Evolutionary conservation across 2,113 vertebrate genomes (phyloP).

Genomic region (Cichladusa arquata): DNA sequence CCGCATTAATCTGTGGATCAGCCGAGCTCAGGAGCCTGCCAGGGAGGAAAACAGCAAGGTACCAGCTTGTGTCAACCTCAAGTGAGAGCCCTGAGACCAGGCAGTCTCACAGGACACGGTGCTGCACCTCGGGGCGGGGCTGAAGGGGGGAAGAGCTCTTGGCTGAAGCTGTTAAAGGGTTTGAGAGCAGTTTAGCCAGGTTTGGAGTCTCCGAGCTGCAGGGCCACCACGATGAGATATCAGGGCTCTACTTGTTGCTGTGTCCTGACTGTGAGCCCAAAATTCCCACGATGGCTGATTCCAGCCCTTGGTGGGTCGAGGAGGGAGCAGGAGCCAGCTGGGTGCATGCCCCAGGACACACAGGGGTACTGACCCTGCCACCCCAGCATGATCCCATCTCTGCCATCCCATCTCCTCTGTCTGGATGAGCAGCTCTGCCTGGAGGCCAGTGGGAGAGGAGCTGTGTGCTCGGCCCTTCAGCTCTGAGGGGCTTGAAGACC

Average conservation of each 20-base stretch:
- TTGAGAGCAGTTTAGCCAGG: background rate
- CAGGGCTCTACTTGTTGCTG: background rate
- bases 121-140: background rate
- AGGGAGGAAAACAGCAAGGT: constrained; percentile 69
- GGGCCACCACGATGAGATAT: background rate
- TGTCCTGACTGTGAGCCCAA: background rate
- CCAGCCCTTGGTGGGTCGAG: background rate
- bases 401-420: background rate
- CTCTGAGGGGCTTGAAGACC: background rate
- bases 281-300: background rate
- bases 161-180: background rate
- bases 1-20: constrained; percentile 84
- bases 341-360: fast-evolving
- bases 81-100: background rate
- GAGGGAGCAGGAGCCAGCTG: background rate
- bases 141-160: background rate
- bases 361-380: background rate
- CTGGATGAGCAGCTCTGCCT: background rate
- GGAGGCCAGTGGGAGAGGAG: background rate
- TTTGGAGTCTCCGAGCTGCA: background rate
- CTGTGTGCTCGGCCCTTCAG: fast-evolving
- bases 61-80: fast-evolving
- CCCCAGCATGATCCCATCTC: background rate
- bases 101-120: background rate
- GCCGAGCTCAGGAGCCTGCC: constrained; percentile 69